Base-by-base conservation (phyloP, 1,140 invertebrate genomes). In the Papilio polytes region DNA sequence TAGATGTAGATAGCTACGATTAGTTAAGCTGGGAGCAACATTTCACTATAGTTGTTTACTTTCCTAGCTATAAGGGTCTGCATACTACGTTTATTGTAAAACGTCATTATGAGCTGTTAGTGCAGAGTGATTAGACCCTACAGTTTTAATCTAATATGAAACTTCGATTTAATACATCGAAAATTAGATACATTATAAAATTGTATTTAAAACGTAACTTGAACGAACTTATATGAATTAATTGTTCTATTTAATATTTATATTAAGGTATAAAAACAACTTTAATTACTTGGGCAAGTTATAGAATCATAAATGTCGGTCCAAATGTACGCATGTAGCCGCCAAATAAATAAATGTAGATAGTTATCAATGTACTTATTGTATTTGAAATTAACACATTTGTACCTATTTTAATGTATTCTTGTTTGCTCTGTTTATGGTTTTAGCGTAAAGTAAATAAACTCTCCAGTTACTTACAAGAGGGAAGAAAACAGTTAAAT, bases 1-100 rank as follows among this genome's bases (percentile, higher is more conserved):
- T 63, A 63, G 59, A 12, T 26, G 20, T 63, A 41, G 36, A 41
- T 41, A 41, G 36, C 36, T 41, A 41, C 36, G 36, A 8, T 63
- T 63, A 22, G 59, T 63, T 63, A 63, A 63, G 59, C 59, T 63
- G 59, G 59, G 59, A 63, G 59, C 59, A 63, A 63, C 59, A 63
- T 26, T 22, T 26, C 22, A 26, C 20, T 63, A 63, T 63, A 63
- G 59, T 22, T 20, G 59, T 63, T 22, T 26, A 22, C 26, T 22
- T 63, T 63, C 20, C 59, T 63, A 22, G 7, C 22, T 26, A 63
- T 63, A 63, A 63, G 20, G 59, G 10, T 26, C 59, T 63, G 12
- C 10, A 13, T 12, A 63, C 59, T 63, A 20, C 22, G 20, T 12
- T 22, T 63, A 12, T 63, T 59, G 18, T 56, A 41, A 41, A 41